phyloP scores from a whole-genome alignment of 2,888 invertebrate genomes.

The Strigamia transsilvanica region DNA sequence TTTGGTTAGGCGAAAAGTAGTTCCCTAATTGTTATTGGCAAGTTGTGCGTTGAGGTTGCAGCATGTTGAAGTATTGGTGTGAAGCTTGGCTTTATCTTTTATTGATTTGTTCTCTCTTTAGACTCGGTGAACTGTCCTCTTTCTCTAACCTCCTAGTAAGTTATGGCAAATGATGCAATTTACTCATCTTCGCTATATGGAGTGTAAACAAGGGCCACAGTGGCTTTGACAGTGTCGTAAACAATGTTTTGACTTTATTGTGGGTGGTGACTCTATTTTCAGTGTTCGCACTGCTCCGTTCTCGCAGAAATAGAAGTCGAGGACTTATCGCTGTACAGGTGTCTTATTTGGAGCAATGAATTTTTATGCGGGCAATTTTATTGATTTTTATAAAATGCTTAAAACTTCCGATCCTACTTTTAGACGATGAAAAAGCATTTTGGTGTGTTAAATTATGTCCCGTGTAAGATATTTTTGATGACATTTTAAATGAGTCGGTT shows the following conservation, averaged over 20 bases:
- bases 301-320: background rate
- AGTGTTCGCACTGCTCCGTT: background rate
- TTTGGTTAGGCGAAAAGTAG: conserved; percentile 9
- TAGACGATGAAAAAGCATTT: background rate
- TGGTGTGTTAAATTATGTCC: background rate
- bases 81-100: conserved; percentile 49
- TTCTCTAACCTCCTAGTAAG: conserved; percentile 38
- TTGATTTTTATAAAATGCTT: background rate
- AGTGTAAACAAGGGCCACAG: conserved; percentile 40
- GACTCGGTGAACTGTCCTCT: conserved; percentile 45
- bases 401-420: background rate
- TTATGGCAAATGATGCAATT: conserved; percentile 49
- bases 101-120: conserved; percentile 45
- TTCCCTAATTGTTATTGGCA: conserved; percentile 44
- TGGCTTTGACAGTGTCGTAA: conserved; percentile 45
- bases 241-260: conserved; percentile 35
- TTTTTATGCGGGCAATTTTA: background rate
- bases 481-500: background rate
- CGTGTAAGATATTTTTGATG: background rate
- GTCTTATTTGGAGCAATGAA: background rate
- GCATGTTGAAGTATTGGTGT: conserved; percentile 49
- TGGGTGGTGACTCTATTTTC: conserved; percentile 7
- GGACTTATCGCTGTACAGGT: background rate
- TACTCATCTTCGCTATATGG: conserved; percentile 39
- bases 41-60: conserved; percentile 40